Conservation (phyloP, 2,797 vertebrate species). For the Babyrousa celebensis region DNA sequence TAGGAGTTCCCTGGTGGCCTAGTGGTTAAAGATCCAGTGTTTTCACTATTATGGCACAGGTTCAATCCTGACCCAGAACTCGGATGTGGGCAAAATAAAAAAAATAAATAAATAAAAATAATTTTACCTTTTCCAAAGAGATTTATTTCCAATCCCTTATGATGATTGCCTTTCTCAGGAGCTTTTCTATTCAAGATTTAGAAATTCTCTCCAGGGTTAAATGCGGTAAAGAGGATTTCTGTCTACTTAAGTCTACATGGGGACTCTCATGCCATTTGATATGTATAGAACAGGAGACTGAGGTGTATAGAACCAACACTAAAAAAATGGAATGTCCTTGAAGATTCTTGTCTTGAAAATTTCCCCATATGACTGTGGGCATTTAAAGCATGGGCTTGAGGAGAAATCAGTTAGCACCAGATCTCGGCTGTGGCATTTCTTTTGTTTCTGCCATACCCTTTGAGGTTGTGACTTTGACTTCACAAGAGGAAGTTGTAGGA, state of each 20-base stretch:
- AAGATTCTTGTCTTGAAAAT: background rate
- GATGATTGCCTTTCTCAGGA: conserved; percentile 32
- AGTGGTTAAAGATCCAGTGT: too few species aligned
- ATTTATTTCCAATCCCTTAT: conserved; percentile 10
- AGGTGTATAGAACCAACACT: background rate
- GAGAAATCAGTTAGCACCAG: background rate
- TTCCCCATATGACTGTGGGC: background rate
- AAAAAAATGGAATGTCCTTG: background rate
- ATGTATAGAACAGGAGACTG: too few species aligned
- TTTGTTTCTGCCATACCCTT: background rate
- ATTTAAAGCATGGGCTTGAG: background rate
- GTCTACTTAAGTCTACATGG: background rate
- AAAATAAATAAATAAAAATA: too few species aligned
- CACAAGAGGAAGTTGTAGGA: background rate
- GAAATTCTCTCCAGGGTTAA: background rate
- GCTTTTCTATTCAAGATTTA: background rate
- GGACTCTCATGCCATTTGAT: background rate
- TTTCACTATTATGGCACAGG: too few species aligned
- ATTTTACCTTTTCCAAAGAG: conserved; percentile 14
- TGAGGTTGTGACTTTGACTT: conserved; percentile 34
- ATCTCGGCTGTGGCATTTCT: background rate
- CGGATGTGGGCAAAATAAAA: too few species aligned
- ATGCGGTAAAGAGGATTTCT: background rate
- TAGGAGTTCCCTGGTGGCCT: background rate
- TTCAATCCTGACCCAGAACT: too few species aligned